phyloP scores from a whole-genome alignment of 37 sponge, comb jelly and placozoan species.

The Aplysina aerophoba region DNA sequence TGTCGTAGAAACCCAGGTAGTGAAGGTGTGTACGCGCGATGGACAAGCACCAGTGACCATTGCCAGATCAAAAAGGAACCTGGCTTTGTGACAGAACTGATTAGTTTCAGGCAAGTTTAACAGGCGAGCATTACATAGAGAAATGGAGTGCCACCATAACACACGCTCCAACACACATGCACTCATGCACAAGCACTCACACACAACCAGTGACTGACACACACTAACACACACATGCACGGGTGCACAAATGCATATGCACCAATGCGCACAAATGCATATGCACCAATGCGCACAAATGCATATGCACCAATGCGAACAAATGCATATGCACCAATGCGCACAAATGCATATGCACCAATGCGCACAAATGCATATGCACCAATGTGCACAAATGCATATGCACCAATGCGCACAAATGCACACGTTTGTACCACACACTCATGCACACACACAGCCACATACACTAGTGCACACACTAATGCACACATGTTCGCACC shows the following conservation, averaged over 20 bases:
- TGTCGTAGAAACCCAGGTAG: no score
- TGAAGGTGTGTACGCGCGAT: no score
- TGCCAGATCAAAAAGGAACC: no score
- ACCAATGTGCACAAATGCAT: neutral
- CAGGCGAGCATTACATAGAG: neutral
- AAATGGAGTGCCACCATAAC: neutral
- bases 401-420: neutral
- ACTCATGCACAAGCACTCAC: neutral
- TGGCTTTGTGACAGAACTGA: no score
- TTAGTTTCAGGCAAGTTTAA: neutral
- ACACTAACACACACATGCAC: neutral
- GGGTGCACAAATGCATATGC: conserved; percentile 10
- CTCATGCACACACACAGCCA: neutral
- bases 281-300: conserved; percentile 7
- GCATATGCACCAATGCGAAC: neutral
- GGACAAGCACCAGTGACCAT: no score
- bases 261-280: conserved; percentile 9
- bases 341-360: neutral
- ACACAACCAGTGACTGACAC: neutral
- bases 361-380: neutral
- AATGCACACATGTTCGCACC: neutral
- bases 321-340: neutral
- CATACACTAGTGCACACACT: neutral
- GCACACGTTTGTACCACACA: neutral
- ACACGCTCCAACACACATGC: conserved; percentile 3